A percentile compares a stretch with the other conserved stretches of the same genome.
Evolutionary conservation across 1,140 invertebrate species (phyloP).

Genomic region (Neocloeon triangulifer): DNA sequence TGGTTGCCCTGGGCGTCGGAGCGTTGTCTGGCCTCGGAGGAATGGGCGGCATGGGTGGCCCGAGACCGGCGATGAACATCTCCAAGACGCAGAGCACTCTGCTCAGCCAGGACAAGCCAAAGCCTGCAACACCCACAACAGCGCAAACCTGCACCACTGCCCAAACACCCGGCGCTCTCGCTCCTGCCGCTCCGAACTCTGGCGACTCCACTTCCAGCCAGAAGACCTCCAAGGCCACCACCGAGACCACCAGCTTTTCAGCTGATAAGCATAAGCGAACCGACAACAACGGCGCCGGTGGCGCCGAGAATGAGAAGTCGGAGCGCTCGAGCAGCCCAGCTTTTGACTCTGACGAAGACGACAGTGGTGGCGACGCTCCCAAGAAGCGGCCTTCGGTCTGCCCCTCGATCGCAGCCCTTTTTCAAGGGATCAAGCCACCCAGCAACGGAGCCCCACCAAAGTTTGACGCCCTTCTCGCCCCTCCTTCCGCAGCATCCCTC

Average conservation of each 20-base stretch:
- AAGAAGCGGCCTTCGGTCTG: constrained; percentile 14
- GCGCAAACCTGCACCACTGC: constrained; percentile 8
- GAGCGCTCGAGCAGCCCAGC: constrained; percentile 85
- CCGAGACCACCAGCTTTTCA: constrained; percentile 23
- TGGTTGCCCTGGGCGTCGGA: constrained; percentile 69
- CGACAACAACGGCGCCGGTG: constrained; percentile 7
- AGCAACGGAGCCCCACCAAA: constrained; percentile 5
- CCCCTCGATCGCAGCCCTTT: constrained; percentile 12
- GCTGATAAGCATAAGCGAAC: constrained; percentile 2
- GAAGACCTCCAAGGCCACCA: constrained; percentile 32
- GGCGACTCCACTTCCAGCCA: constrained; percentile 33
- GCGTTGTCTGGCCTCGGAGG: constrained; percentile 53
- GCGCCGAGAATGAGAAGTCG: constrained; percentile 33
- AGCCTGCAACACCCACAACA: constrained; percentile 10
- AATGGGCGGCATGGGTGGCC: constrained; percentile 73
- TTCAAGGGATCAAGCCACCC: constrained; percentile 18
- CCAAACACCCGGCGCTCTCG: background rate
- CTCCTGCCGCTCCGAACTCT: constrained; percentile 12
- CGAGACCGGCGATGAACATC: constrained; percentile 63
- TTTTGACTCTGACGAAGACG: constrained; percentile 83
- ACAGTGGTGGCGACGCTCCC: constrained; percentile 26
- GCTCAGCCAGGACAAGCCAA: constrained; percentile 44
- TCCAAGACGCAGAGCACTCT: constrained; percentile 51
- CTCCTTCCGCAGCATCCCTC: constrained; percentile 11
- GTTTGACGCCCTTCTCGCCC: no score